A percentile compares a stretch with the other conserved stretches of the same genome.
These are phyloP conservation scores for Paradisaea rubra DNA, from an alignment of 2,113 vertebrate species.

Conservation along the genomic window DNA sequence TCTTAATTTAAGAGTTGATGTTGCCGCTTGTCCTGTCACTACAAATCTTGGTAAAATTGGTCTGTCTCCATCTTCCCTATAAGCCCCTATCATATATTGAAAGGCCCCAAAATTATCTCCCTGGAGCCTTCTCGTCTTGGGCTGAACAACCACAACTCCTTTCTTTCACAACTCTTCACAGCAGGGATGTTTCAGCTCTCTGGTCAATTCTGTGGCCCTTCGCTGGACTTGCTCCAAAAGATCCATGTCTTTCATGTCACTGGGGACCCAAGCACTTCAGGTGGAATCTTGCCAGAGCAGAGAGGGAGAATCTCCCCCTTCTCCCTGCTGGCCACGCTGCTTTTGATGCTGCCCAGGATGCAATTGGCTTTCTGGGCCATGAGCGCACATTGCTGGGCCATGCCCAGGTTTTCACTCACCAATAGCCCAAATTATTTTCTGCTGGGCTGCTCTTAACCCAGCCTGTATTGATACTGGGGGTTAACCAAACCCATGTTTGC, in stretches of 20 bases:
- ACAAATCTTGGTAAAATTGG: background rate
- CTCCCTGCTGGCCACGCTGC: accelerated
- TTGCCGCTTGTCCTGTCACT: background rate
- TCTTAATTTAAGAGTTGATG: accelerated
- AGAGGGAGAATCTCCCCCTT: background rate
- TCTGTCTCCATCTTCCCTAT: background rate
- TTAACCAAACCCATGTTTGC: background rate
- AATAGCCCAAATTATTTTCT: background rate
- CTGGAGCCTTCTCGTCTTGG: background rate
- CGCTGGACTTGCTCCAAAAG: background rate
- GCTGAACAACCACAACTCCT: background rate
- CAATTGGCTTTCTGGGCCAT: background rate
- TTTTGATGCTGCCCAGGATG: background rate
- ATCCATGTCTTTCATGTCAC: background rate
- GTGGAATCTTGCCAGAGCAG: background rate
- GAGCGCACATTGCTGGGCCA: accelerated
- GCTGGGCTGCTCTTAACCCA: background rate
- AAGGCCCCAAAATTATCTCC: background rate
- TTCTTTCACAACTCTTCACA: background rate
- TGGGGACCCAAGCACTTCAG: background rate
- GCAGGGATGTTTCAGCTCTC: background rate
- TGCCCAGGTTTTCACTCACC: background rate
- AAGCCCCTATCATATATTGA: background rate
- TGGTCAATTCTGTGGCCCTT: background rate
- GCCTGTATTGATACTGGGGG: background rate